Evolutionary conservation across 2,113 vertebrate genomes (phyloP), one percentile per base, ranked within the genome.

Genomic region (Gopherus evgoodei): DNA sequence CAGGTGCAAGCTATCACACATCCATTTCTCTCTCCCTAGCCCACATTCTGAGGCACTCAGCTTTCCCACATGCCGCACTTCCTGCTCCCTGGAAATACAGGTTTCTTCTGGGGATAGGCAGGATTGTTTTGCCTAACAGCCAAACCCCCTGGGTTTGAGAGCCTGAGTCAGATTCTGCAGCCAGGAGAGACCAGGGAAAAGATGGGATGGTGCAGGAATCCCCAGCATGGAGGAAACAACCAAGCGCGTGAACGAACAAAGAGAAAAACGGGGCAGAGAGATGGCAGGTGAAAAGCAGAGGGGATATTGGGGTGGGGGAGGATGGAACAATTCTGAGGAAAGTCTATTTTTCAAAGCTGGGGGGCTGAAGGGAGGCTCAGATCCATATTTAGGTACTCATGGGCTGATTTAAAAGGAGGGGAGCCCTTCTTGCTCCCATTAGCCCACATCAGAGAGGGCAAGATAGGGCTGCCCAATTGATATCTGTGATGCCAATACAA

Each of bases 1-100:
- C 97, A 97, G 97, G 96, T 96, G 95, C 95, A 35, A 95, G 97
- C 96, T 96, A 97, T 97, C 97, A 13, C 96, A 92, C 97, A 95
- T 97, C 85, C 96, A 97, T 97, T 96, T 97, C 96, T 95, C 96
- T 57, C 96, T 57, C 93, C 89, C 93, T 97, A 93, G 94, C 93
- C 95, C 93, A 44, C 88, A 90, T 96, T 97, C 96, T 93, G 95
- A 95, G 94, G 95, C 96, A 93, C 96, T 93, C 31, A 42, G 93
- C 96, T 97, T 97, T 97, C 95, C 97, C 97, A 97, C 96, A 97
- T 87, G 11, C 93, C 81, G 53, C 95, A 90, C 94, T 97, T 93
- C 83, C 96, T 38, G 65, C n/a, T 97, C 96, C 94, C 96, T 96
- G 95, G 96, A 97, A 97, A 97, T 95, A 96, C 97, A 95, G 97